phyloP scores from a whole-genome alignment of 1,140 invertebrate species.

The Zaprionus kolodkinae region DNA sequence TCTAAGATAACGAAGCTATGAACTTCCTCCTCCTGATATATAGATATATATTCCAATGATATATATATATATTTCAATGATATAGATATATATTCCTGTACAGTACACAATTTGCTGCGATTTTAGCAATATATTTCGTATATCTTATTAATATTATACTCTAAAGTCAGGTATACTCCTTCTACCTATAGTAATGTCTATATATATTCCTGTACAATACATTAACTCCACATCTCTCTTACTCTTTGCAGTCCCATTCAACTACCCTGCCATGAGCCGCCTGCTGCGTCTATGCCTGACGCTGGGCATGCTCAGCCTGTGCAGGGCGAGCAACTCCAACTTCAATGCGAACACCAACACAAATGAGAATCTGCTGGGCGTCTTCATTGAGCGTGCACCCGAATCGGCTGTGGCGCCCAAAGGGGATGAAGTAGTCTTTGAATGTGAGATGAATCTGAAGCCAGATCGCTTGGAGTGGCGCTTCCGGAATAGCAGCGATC shows the following conservation, averaged over 20 bases:
- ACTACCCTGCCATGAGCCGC: not conserved
- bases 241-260: constrained; percentile 22
- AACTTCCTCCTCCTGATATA: not conserved
- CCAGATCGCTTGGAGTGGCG: constrained; percentile 91
- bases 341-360: constrained; percentile 12
- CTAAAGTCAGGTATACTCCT: not conserved
- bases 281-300: constrained; percentile 12
- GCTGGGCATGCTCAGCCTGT: constrained; percentile 5
- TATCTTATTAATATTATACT: not conserved
- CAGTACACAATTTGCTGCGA: not conserved
- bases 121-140: not conserved
- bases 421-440: constrained; percentile 91
- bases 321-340: constrained; percentile 1
- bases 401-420: constrained; percentile 90
- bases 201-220: not conserved
- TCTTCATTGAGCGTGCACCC: constrained; percentile 86
- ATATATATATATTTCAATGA: not conserved
- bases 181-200: no score
- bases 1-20: no score
- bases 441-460: constrained; percentile 90
- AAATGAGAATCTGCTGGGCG: constrained; percentile 72
- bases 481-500: constrained; percentile 83
- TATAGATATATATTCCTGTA: not conserved
- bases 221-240: not conserved
- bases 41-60: not conserved